Conservation (phyloP, 2,113 vertebrate genomes). For the Indri indri region DNA sequence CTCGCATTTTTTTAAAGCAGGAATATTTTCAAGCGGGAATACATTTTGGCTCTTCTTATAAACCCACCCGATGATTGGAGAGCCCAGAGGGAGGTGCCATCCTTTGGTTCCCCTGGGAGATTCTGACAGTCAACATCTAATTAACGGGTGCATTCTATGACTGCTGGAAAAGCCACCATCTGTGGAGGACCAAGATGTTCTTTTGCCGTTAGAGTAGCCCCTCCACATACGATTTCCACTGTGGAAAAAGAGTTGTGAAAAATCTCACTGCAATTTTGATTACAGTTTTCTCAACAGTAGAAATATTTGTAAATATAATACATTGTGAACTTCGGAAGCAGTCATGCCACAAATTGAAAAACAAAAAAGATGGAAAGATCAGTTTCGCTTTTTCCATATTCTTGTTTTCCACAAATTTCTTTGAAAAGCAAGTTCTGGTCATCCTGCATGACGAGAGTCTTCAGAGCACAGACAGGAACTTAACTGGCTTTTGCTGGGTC, state of each 20-base stretch:
- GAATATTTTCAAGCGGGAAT: not conserved
- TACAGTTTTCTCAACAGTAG: not conserved
- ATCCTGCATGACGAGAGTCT: not conserved
- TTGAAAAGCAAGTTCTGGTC: not conserved
- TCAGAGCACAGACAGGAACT: not conserved
- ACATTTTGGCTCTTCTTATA: not conserved
- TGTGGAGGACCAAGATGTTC: not conserved
- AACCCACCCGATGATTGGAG: not conserved
- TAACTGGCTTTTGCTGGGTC: not conserved
- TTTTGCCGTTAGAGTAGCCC: not conserved
- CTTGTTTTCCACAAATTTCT: not conserved
- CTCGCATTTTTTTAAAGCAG: not conserved
- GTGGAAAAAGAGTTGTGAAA: not conserved
- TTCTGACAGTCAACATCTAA: not conserved
- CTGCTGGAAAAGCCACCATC: too few species aligned
- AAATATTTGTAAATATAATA: not conserved
- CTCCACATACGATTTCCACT: not conserved
- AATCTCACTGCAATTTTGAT: constrained; percentile 31
- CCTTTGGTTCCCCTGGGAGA: not conserved
- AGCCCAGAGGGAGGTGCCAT: not conserved
- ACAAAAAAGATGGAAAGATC: not conserved
- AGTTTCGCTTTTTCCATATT: not conserved
- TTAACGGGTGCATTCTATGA: not conserved
- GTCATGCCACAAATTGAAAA: not conserved
- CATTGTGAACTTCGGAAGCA: not conserved